A percentile compares a stretch with the other conserved stretches of the same genome.
Evolutionary conservation across 2,113 vertebrate genomes (phyloP).

Genomic region (Myrmecophaga tridactyla): DNA sequence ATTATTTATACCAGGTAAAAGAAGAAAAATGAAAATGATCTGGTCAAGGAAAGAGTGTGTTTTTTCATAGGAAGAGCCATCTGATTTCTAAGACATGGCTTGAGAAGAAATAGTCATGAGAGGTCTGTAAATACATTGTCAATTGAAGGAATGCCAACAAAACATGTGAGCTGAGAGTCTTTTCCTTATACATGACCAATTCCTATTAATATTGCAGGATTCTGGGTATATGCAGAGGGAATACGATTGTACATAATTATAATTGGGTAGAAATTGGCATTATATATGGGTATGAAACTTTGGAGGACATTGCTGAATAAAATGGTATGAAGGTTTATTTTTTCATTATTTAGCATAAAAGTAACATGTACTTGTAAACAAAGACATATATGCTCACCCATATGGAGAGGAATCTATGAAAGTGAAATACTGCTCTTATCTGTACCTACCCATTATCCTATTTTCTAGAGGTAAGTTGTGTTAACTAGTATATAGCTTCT

Average conservation of each 20-base stretch:
- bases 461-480: neutral
- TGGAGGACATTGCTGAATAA: neutral
- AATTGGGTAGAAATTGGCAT: neutral
- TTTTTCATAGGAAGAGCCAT: neutral
- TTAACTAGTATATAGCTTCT: neutral
- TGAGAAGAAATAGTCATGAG: neutral
- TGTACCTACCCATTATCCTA: neutral
- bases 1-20: slow-evolving; percentile 2
- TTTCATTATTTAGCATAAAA: neutral
- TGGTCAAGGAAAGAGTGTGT: neutral
- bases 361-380: neutral
- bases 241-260: neutral
- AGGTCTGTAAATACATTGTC: neutral
- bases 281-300: neutral
- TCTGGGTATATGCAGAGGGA: neutral
- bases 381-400: neutral
- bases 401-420: neutral
- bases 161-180: neutral
- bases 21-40: neutral
- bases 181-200: neutral
- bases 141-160: neutral
- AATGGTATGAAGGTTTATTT: neutral
- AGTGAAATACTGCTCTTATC: neutral
- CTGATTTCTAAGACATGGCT: neutral
- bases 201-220: neutral